Conservation (phyloP, 92 coral and sea anemone genomes). For the Porites divaricata region DNA sequence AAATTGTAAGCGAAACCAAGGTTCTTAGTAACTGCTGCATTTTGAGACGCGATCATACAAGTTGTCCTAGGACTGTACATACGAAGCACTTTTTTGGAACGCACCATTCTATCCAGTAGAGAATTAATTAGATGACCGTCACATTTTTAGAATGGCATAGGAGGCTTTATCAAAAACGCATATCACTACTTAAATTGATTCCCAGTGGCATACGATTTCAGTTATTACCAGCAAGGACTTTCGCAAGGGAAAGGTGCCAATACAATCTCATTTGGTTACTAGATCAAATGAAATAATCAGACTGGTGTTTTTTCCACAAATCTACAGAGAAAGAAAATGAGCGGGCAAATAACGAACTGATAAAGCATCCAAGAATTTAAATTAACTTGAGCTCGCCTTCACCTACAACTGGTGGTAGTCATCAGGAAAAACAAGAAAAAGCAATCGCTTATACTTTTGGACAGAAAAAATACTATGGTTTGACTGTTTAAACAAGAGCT, state of each 20-base stretch:
- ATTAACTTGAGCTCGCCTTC: neutral
- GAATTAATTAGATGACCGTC: neutral
- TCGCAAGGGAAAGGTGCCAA: neutral
- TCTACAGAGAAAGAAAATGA: neutral
- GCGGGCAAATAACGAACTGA: neutral
- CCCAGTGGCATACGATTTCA: neutral
- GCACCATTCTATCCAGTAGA: neutral
- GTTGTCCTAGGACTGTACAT: neutral
- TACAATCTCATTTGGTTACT: neutral
- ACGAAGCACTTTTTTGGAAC: neutral
- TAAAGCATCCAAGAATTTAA: neutral
- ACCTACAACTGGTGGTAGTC: neutral
- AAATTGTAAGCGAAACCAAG: neutral
- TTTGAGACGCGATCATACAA: neutral
- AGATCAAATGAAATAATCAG: neutral
- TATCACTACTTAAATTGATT: neutral
- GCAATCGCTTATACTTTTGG: neutral
- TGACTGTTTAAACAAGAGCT: neutral
- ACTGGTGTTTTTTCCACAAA: neutral
- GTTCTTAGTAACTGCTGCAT: too few relatives aligned
- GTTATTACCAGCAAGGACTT: neutral
- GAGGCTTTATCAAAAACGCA: neutral
- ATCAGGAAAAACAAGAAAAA: neutral
- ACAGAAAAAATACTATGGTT: neutral
- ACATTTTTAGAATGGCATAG: neutral